phyloP scores from a whole-genome alignment of 2,797 vertebrate species.

The Arnoldichthys spilopterus region DNA sequence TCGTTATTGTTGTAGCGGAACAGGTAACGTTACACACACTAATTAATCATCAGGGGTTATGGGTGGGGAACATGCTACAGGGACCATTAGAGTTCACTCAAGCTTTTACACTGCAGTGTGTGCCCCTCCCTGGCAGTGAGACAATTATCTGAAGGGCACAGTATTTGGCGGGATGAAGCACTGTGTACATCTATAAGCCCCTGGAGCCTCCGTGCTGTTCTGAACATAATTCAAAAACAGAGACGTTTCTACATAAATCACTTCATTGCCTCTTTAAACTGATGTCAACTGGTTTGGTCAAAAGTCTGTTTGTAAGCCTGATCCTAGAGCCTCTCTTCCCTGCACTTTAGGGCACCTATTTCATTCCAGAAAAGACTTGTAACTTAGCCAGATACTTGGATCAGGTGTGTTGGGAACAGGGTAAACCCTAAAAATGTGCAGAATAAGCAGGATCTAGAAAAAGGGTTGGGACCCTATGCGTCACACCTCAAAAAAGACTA shows the following conservation, averaged over 20 bases:
- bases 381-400: too few relatives aligned
- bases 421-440: too few relatives aligned
- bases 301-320: neutral
- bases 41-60: slow-evolving; percentile 58
- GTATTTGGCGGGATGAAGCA: slow-evolving; percentile 3
- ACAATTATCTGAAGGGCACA: neutral
- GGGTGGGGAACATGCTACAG: slow-evolving; percentile 32
- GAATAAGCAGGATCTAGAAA: too few relatives aligned
- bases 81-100: slow-evolving; percentile 22
- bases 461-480: too few relatives aligned
- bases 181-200: neutral
- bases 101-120: slow-evolving; percentile 12
- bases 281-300: neutral
- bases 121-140: neutral
- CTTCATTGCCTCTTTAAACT: neutral
- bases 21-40: slow-evolving; percentile 47
- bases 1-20: slow-evolving; percentile 53
- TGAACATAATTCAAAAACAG: slow-evolving; percentile 2
- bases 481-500: too few relatives aligned
- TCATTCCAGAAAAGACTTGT: too few relatives aligned
- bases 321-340: too few relatives aligned
- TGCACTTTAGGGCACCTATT: too few relatives aligned
- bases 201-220: neutral
- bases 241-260: neutral
- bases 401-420: too few relatives aligned